Percentiles rank a stretch among this genome's conserved stretches.
These are phyloP conservation scores for Peromyscus attwateri DNA, from an alignment of 2,797 vertebrate species.

Conservation along the genomic window DNA sequence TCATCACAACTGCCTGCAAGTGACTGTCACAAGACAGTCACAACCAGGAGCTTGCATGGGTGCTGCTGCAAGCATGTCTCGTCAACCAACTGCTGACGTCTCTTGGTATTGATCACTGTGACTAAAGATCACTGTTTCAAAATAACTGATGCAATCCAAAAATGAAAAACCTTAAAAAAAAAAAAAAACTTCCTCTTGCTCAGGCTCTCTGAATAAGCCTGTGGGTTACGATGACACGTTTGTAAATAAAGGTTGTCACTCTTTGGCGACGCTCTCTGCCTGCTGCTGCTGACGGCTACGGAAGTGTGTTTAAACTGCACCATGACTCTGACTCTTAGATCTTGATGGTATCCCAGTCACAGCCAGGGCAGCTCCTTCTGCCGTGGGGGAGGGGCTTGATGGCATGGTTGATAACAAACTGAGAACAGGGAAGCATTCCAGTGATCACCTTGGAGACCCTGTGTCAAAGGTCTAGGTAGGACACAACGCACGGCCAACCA, in stretches of 20 bases:
- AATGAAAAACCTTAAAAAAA: background rate
- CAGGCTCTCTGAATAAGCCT: background rate
- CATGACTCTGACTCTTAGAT: accelerated
- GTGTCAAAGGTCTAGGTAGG: background rate
- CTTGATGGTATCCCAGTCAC: background rate
- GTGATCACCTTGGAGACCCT: background rate
- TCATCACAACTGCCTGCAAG: background rate
- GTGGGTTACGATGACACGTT: accelerated
- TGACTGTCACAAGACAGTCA: background rate
- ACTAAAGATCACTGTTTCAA: background rate
- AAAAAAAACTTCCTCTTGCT: background rate
- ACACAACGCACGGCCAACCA: background rate
- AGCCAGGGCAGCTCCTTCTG: too few relatives aligned
- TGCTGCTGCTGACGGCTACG: accelerated
- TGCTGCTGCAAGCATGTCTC: background rate
- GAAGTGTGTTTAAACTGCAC: too few relatives aligned
- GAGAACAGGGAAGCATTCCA: background rate
- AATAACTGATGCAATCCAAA: background rate
- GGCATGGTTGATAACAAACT: accelerated
- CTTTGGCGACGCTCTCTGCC: background rate
- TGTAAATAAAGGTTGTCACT: background rate
- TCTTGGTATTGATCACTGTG: background rate
- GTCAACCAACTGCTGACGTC: background rate
- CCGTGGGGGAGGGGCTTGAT: background rate
- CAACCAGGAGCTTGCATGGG: too few relatives aligned